Base-by-base conservation (phyloP, 2,888 invertebrate genomes). In the Axea sp. region DNA sequence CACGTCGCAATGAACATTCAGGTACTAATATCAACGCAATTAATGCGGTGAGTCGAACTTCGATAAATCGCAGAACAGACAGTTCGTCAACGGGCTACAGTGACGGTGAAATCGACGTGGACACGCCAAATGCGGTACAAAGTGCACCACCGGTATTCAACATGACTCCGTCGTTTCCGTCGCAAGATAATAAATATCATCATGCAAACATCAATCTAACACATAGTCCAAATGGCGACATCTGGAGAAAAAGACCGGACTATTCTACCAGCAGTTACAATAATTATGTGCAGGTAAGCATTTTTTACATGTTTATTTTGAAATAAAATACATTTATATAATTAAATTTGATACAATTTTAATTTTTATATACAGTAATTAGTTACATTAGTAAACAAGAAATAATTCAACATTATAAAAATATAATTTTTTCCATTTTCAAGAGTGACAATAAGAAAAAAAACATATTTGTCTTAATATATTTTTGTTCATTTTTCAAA, bases 51-150 rank as follows among this genome's bases (percentile, higher is more conserved):
- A 83, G 83, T 68, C 80, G 84, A 15, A 60, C 76, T 0, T 82
- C 82, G 0, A 78, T 76, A 59, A 85, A 80, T 65, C 83, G 82
- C 76, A 83, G 83, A 60, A 84, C 84, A 39, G 86, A 84, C 28
- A 86, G 84, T 57, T 84, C 85, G 0, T 86, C 86, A 9, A 85
- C 85, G 1, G 87, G 88, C 3, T 88, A 86, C 49, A 89, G 89
- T 72, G 89, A 89, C 39, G 88, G 89, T 26, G 89, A 89, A 71
- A 85, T 86, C n/a, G 89, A 89, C 33, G 85, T 73, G 0, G 87
- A 87, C 41, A 81, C 82, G 0, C 84, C 86, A 0, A 84, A 78
- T 41, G 78, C 84, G 0, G 81, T 87, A 2, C 87, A 87, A 30
- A 86, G 86, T 57, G 87, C 87, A 1, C 87, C 87, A 0, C 87